Conservation (phyloP, 2,888 invertebrate species). For the Spilosoma lubricipeda region DNA sequence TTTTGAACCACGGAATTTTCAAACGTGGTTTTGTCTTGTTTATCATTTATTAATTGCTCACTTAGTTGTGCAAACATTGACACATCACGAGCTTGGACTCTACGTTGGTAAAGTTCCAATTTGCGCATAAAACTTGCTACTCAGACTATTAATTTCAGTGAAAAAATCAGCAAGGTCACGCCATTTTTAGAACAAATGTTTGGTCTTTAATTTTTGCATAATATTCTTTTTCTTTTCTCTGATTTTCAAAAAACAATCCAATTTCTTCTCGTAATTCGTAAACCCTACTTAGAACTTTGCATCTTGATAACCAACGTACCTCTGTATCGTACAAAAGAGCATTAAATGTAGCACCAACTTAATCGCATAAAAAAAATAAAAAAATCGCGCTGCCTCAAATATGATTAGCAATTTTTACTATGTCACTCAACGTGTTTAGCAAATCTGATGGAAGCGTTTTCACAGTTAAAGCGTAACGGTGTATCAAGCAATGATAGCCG, state of each 20-base stretch:
- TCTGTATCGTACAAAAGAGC: not conserved
- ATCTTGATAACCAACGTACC: not conserved
- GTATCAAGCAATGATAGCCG: not conserved
- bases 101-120: too few relatives aligned
- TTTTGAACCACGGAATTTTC: too few relatives aligned
- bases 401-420: not conserved
- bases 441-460: not conserved
- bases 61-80: too few relatives aligned
- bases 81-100: too few relatives aligned
- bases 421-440: not conserved
- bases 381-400: not conserved
- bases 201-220: not conserved
- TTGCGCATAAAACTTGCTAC: too few relatives aligned
- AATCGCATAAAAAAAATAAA: slow-evolving; percentile 1
- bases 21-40: too few relatives aligned
- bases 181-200: not conserved
- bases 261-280: not conserved
- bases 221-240: not conserved
- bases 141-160: too few relatives aligned
- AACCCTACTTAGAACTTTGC: not conserved
- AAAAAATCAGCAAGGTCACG: too few relatives aligned
- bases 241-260: not conserved
- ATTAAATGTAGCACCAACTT: slow-evolving; percentile 7
- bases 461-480: not conserved
- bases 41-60: too few relatives aligned